phyloP scores from a whole-genome alignment of 2,888 invertebrate genomes.

The Limnephilus marmoratus region DNA sequence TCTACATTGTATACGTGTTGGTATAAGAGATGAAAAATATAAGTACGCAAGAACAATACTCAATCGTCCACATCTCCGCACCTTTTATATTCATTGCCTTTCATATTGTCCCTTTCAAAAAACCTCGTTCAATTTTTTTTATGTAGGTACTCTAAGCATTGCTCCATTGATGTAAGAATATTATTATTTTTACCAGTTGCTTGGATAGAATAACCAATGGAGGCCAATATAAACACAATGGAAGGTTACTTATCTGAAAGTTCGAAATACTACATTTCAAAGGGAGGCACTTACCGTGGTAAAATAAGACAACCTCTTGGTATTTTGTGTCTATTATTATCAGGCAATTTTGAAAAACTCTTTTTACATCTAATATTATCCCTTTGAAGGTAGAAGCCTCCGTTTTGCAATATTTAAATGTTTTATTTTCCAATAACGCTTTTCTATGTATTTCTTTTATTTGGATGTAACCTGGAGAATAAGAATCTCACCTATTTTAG shows the following conservation, averaged over 20 bases:
- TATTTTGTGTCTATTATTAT: neutral
- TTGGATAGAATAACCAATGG: neutral
- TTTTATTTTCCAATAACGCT: neutral
- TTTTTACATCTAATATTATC: neutral
- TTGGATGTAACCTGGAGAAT: neutral
- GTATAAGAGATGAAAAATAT: neutral
- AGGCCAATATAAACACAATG: neutral
- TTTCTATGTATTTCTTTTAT: neutral
- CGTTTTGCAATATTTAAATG: neutral
- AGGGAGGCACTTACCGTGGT: neutral
- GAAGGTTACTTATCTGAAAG: neutral
- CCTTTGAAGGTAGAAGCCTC: neutral
- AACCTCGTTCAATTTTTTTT: neutral
- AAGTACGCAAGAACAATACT: neutral
- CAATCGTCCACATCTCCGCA: neutral
- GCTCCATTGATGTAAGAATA: neutral
- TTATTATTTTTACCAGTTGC: neutral
- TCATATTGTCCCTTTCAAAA: neutral
- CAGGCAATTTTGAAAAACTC: neutral
- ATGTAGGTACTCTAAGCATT: neutral
- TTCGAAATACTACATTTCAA: neutral
- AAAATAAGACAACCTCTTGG: neutral
- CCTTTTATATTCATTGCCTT: neutral
- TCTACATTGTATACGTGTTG: neutral
- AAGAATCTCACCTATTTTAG: neutral